A percentile compares a stretch with the other conserved stretches of the same genome.
Evolutionary conservation across 2,888 invertebrate genomes (phyloP).

Genomic region (Latrodectus hesperus): DNA sequence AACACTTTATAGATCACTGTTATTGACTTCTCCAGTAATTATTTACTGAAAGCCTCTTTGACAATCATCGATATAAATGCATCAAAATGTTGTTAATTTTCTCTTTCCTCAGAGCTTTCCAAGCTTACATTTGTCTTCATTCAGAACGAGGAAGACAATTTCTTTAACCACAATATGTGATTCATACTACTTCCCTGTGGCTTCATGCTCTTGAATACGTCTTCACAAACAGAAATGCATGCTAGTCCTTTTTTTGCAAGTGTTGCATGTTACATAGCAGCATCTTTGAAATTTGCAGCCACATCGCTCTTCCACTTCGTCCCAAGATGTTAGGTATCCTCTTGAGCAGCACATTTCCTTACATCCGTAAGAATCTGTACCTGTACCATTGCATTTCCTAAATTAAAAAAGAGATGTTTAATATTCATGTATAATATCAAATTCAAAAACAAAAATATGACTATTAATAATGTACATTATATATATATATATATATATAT

Average conservation of each 20-base stretch:
- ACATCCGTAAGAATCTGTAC: constrained; percentile 87
- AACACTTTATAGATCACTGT: too few species aligned
- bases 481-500: too few species aligned
- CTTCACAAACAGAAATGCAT: constrained; percentile 72
- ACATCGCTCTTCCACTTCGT: constrained; percentile 86
- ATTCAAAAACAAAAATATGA: not conserved
- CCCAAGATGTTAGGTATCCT: constrained; percentile 82
- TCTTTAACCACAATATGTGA: not conserved
- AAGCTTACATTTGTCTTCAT: not conserved
- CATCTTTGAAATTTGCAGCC: constrained; percentile 93
- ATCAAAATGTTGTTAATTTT: too few species aligned
- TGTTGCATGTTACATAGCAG: constrained; percentile 91
- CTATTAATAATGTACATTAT: too few species aligned
- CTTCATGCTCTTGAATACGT: not conserved
- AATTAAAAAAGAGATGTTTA: not conserved
- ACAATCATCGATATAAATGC: too few species aligned
- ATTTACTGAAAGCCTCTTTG: too few species aligned
- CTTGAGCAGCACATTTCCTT: constrained; percentile 90
- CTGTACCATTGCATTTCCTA: constrained; percentile 75
- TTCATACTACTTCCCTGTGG: not conserved
- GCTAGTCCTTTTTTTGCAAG: constrained; percentile 79
- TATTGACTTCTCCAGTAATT: too few species aligned
- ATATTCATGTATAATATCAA: not conserved
- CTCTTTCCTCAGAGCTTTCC: not conserved
- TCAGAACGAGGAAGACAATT: not conserved